Conservation (phyloP, 2,888 invertebrate species). For the Mythimna lalbum region DNA sequence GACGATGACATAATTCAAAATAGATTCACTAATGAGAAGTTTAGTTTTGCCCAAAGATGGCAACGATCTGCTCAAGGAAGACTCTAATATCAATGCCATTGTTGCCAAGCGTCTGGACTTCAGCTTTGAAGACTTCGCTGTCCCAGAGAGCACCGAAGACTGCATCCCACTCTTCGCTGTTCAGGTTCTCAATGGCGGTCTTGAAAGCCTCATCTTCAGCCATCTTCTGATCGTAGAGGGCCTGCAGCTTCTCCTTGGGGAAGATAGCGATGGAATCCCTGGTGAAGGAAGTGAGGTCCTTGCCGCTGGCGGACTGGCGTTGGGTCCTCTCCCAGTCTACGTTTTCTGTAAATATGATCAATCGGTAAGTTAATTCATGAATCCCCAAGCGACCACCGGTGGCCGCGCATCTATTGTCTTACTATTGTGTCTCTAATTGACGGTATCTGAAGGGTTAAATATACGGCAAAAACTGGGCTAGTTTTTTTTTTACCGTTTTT, state of each 20-base stretch:
- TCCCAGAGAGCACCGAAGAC: conserved; percentile 75
- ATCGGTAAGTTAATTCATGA: too few species aligned
- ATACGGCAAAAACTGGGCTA: too few species aligned
- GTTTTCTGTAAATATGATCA: conserved; percentile 47
- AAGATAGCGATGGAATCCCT: conserved; percentile 72
- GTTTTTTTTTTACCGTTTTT: too few species aligned
- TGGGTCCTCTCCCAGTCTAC: conserved; percentile 28
- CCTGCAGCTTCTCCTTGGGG: conserved; percentile 77
- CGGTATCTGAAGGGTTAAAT: too few species aligned
- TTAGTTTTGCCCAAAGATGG: conserved; percentile 79
- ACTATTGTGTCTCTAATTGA: too few species aligned
- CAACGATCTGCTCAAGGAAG: conserved; percentile 72
- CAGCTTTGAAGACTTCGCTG: conserved; percentile 75
- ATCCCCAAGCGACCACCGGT: too few species aligned
- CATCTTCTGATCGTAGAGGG: conserved; percentile 79
- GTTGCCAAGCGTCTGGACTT: conserved; percentile 71
- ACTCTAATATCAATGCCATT: conserved; percentile 76
- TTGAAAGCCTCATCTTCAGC: conserved; percentile 78
- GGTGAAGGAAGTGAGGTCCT: conserved; percentile 73
- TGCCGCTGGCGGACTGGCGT: conserved; percentile 72
- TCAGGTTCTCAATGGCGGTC: conserved; percentile 77
- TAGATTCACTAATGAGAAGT: conserved; percentile 2
- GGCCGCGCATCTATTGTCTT: too few species aligned
- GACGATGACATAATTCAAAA: neutral
- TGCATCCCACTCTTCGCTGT: conserved; percentile 77